These are phyloP conservation scores for Trigoniulus corallinus DNA, from an alignment of 1,140 invertebrate species.

Conservation along the genomic window DNA sequence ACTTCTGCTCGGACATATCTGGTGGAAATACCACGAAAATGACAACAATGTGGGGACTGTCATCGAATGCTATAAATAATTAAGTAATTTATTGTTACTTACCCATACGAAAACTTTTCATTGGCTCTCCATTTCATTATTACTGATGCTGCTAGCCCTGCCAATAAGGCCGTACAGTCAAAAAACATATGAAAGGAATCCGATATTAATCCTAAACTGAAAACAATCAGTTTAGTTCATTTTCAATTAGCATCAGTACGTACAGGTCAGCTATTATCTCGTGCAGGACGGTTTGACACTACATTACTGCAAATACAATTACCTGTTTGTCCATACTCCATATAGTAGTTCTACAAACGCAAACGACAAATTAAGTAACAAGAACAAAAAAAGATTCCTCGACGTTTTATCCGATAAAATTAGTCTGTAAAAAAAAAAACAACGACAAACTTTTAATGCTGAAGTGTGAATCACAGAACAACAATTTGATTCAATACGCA, in stretches of 20 bases:
- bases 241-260: conserved; percentile 8
- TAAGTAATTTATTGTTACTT: conserved; percentile 8
- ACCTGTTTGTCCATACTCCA: conserved; percentile 89
- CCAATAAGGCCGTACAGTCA: conserved; percentile 87
- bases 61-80: too few relatives aligned
- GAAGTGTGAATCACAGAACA: too few relatives aligned
- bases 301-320: conserved; percentile 2
- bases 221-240: conserved; percentile 22
- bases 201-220: conserved; percentile 65
- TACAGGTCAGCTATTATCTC: too few relatives aligned
- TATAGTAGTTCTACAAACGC: conserved; percentile 92
- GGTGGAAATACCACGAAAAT: not conserved
- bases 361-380: conserved; percentile 83
- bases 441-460: conserved; percentile 2
- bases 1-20: conserved; percentile 87
- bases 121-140: conserved; percentile 72
- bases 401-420: conserved; percentile 86
- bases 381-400: conserved; percentile 86
- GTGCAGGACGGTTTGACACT: too few relatives aligned
- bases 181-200: conserved; percentile 99
- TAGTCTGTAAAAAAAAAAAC: conserved; percentile 35
- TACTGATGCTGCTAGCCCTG: conserved; percentile 79
- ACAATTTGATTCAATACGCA: not conserved
- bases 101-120: conserved; percentile 82
- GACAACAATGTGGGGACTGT: too few relatives aligned